Evolutionary conservation across 1,140 invertebrate genomes (phyloP).

Genomic region (Drosophila melanogaster): Release_6_plus_ISO1_MT NT_037436.4:14844501-14845000

Average conservation of each 20-base stretch:
- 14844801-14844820: not conserved
- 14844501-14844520: constrained; percentile 76
- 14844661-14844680: constrained; percentile 32
- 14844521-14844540: constrained; percentile 50
- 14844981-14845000: constrained; percentile 10
- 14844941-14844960: not conserved
- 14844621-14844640: constrained; percentile 20
- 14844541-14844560: constrained; percentile 39
- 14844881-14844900: not conserved
- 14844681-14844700: constrained; percentile 35
- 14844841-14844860: not conserved
- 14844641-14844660: constrained; percentile 49
- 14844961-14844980: constrained; percentile 43
- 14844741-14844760: constrained; percentile 11
- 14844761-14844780: constrained; percentile 24
- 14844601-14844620: constrained; percentile 62
- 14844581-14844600: constrained; percentile 23
- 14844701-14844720: constrained; percentile 32
- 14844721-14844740: constrained; percentile 33
- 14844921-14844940: not conserved
- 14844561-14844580: constrained; percentile 30
- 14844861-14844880: too few species aligned
- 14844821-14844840: not conserved
- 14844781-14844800: constrained; percentile 18
- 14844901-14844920: not conserved